These are phyloP conservation scores for Phyto melanocephala DNA, from an alignment of 2,888 invertebrate species.

Conservation along the genomic window DNA sequence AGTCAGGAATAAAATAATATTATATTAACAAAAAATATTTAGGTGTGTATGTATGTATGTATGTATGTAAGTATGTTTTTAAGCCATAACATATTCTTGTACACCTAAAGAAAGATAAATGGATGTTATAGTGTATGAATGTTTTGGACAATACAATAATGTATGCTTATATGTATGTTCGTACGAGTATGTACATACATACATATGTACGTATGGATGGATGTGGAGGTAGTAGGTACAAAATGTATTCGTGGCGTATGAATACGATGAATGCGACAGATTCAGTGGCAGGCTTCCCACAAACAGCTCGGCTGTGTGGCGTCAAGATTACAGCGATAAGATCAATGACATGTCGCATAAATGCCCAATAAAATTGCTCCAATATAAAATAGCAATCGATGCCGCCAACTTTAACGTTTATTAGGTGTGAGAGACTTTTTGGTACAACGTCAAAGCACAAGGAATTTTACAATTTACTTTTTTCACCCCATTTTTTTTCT, in stretches of 20 bases:
- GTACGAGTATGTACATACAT: background rate
- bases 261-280: conserved; percentile 65
- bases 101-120: conserved; percentile 48
- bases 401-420: conserved; percentile 67
- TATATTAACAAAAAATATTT: conserved; percentile 26
- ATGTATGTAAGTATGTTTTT: background rate
- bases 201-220: conserved; percentile 14
- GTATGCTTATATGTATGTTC: background rate
- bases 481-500: conserved; percentile 29
- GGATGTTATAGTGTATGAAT: background rate
- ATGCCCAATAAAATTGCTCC: conserved; percentile 75
- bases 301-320: conserved; percentile 72
- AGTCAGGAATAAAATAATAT: conserved; percentile 54
- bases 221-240: conserved; percentile 9
- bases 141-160: no score
- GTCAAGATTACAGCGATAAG: conserved; percentile 77
- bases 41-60: background rate
- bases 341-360: conserved; percentile 77
- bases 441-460: conserved; percentile 50
- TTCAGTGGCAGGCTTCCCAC: conserved; percentile 65
- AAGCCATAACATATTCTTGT: conserved; percentile 43
- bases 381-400: conserved; percentile 70
- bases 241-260: conserved; percentile 58
- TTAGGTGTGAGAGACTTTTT: conserved; percentile 65
- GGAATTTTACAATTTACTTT: conserved; percentile 58